These are phyloP conservation scores for Onychomys torridus DNA, from an alignment of 2,797 vertebrate species.

Conservation along the genomic window DNA sequence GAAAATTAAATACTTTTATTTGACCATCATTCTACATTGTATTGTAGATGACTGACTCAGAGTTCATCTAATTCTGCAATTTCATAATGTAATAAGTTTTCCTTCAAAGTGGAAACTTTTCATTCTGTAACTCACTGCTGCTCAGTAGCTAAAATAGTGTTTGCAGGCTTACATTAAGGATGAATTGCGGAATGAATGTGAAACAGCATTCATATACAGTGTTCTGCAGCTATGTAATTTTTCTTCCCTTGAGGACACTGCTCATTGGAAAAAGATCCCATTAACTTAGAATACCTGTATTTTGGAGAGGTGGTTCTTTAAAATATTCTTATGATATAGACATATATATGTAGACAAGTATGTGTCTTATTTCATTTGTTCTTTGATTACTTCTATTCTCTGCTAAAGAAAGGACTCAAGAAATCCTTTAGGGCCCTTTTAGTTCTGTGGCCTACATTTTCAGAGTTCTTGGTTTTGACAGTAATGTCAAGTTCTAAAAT, in stretches of 20 bases:
- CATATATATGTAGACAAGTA: not conserved
- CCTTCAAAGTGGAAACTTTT: not conserved
- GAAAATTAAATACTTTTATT: constrained; percentile 28
- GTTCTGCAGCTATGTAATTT: not conserved
- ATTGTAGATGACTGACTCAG: not conserved
- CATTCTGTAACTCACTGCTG: not conserved
- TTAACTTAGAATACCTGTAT: not conserved
- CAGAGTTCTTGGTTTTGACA: not conserved
- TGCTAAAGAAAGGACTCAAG: not conserved
- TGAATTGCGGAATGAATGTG: not conserved
- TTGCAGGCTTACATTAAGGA: not conserved
- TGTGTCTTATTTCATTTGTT: not conserved
- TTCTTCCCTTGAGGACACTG: not conserved
- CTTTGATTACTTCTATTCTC: not conserved
- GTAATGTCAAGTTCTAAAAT: not conserved
- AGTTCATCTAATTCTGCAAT: not conserved
- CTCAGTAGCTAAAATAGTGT: not conserved
- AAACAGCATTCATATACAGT: not conserved
- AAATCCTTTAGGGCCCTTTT: not conserved
- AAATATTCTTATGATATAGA: not conserved
- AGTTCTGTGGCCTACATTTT: not conserved
- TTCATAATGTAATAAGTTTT: not conserved
- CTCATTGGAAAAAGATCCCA: not conserved
- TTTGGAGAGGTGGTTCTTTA: not conserved
- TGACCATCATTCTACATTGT: not conserved